Evolutionary conservation across 2,797 vertebrate genomes (phyloP).

Genomic region (Aplochiton taeniatus): DNA sequence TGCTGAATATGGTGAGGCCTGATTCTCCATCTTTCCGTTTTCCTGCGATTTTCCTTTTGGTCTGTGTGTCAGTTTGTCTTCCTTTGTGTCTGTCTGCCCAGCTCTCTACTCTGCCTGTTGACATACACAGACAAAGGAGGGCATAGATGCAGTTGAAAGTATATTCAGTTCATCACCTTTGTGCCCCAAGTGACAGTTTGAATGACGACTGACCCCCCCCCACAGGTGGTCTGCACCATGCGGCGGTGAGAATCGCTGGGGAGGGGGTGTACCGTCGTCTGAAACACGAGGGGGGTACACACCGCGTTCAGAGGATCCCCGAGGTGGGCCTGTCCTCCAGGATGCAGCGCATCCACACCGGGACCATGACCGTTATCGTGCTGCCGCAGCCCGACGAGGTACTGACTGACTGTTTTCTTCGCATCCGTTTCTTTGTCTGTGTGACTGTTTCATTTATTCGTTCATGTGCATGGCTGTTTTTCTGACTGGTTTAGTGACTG

Average conservation of each 20-base stretch:
- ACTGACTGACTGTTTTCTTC: constrained; percentile 17
- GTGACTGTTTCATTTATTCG: background rate
- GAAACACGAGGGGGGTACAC: constrained; percentile 91
- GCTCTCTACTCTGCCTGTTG: too few species aligned
- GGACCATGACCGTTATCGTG: constrained; percentile 93
- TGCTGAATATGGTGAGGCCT: constrained; percentile 82
- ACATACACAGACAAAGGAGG: too few species aligned
- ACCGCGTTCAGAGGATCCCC: constrained; percentile 93
- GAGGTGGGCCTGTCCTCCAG: constrained; percentile 90
- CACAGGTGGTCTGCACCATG: constrained; percentile 91
- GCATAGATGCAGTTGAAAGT: too few species aligned
- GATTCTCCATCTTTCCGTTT: background rate
- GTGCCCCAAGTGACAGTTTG: background rate
- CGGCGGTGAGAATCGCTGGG: constrained; percentile 84
- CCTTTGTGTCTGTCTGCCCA: background rate
- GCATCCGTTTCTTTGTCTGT: background rate
- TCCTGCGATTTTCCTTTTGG: background rate
- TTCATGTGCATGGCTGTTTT: background rate
- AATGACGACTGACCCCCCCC: background rate
- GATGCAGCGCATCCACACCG: constrained; percentile 97
- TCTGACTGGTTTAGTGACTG: too few species aligned
- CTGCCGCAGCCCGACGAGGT: constrained; percentile 90
- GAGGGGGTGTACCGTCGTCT: constrained; percentile 82
- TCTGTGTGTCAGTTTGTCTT: background rate
- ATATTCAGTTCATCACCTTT: too few species aligned